Base-by-base conservation (phyloP, 2,888 invertebrate species). In the Caenorhabditis sp. region DNA sequence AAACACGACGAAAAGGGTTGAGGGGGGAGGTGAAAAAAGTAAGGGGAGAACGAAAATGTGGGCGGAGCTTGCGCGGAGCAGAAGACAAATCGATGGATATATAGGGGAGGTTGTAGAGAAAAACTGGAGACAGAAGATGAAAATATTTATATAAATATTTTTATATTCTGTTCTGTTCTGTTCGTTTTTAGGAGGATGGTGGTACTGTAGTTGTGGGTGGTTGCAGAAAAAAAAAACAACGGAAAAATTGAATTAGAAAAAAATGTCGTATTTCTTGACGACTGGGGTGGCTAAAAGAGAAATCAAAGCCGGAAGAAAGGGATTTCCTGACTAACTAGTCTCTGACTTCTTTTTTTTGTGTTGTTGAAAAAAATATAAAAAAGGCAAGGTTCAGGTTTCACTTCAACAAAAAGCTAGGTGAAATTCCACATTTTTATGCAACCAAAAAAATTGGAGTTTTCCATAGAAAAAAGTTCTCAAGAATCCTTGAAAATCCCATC, bases 51-150 rank as follows among this genome's bases (percentile, higher is more conserved):
- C 51, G 24, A 58, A 58, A 59, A 43, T 54, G 59, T 37, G 24
- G 37, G 54, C 36, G 71, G 59, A 54, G 51, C 31, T 43, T 58
- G 50, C 51, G 43, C 10, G 31, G 61, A 60, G 59, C 60, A 53
- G 43, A 66, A 59, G 36, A 50, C 61, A 57, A 59, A 55, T 43
- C 43, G 43, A 55, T 27, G 21, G 58, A 61, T 49, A 55, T 50
- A 61, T 36, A 54, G 17, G 19, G 58, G 60, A 12, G 51, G 23
- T 49, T 4, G 19, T 55, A 58, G 36, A 58, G 31, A 58, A 36
- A 59, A 43, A 19, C 21, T 58, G 50, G 36, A 54, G 14, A 31
- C 55, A 43, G 43, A 43, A 43, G 36, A 8, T 5, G 36, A 43
- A 43, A 43, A 43, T 43, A 17, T 31, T 31, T n/a, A n/a, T n/a